Evolutionary conservation across 2,888 invertebrate genomes (phyloP).

Genomic region (Crepidodera aurea): DNA sequence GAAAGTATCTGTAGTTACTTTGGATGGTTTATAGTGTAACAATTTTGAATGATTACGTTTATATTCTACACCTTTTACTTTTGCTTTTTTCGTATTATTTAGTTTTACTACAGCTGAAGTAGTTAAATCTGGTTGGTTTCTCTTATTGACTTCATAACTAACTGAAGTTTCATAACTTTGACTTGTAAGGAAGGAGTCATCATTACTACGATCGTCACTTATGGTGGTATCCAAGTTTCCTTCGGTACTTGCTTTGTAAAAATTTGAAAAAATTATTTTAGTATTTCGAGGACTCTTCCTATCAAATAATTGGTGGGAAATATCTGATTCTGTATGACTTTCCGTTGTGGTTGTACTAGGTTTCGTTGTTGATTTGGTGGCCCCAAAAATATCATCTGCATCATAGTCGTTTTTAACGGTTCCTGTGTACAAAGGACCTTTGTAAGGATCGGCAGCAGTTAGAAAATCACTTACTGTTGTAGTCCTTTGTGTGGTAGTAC

Average conservation of each 20-base stretch:
- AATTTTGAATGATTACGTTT: slow-evolving; percentile 6
- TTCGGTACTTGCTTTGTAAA: slow-evolving; percentile 48
- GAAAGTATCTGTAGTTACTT: not conserved
- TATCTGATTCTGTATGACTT: slow-evolving; percentile 44
- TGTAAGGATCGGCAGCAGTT: slow-evolving; percentile 33
- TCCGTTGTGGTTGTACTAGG: slow-evolving; percentile 32
- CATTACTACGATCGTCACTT: slow-evolving; percentile 26
- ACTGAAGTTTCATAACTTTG: slow-evolving; percentile 37
- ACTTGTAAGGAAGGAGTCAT: slow-evolving; percentile 36
- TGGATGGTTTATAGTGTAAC: slow-evolving; percentile 1
- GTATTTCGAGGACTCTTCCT: slow-evolving; percentile 28
- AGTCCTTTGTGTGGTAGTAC: slow-evolving; percentile 14
- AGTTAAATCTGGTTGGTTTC: slow-evolving; percentile 36
- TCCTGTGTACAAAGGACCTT: slow-evolving; percentile 34
- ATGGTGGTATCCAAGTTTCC: slow-evolving; percentile 20
- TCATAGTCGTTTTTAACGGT: slow-evolving; percentile 39
- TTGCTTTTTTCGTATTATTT: slow-evolving; percentile 4
- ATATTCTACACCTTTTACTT: slow-evolving; percentile 3
- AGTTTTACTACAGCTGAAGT: not conserved
- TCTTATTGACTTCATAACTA: slow-evolving; percentile 64
- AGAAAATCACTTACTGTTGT: slow-evolving; percentile 41
- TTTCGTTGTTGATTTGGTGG: slow-evolving; percentile 34
- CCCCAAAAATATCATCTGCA: slow-evolving; percentile 53
- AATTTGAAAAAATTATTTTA: slow-evolving; percentile 54
- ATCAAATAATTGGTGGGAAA: slow-evolving; percentile 46